phyloP scores from a whole-genome alignment of 2,888 invertebrate genomes.

The Chloromyia formosa region DNA sequence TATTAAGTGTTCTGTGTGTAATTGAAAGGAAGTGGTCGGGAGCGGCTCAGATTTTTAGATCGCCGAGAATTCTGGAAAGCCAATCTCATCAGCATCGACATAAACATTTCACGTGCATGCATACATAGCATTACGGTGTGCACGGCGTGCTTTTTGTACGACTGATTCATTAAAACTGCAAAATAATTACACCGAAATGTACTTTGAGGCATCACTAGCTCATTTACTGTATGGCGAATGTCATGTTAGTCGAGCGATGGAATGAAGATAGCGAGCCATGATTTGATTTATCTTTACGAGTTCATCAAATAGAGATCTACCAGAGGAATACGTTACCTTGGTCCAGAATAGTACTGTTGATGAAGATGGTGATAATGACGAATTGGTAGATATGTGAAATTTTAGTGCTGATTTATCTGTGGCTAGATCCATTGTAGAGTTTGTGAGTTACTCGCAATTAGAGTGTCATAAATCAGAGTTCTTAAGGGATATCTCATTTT shows the following conservation, averaged over 20 bases:
- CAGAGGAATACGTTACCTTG: not conserved
- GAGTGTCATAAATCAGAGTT: slow-evolving; percentile 19
- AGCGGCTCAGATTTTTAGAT: not conserved
- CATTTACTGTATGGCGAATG: slow-evolving; percentile 18
- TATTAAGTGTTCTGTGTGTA: slow-evolving; percentile 44
- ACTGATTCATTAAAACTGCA: slow-evolving; percentile 42
- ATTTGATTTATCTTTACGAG: slow-evolving; percentile 42
- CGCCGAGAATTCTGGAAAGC: slow-evolving; percentile 18
- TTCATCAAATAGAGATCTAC: slow-evolving; percentile 27
- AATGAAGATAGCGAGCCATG: slow-evolving; percentile 9
- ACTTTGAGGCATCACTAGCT: slow-evolving; percentile 33
- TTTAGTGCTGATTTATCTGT: slow-evolving; percentile 25
- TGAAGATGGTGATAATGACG: not conserved
- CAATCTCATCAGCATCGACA: not conserved
- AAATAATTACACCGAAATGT: slow-evolving; percentile 42
- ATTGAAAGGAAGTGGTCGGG: slow-evolving; percentile 39
- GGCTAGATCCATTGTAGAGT: not conserved
- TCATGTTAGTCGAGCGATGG: slow-evolving; percentile 2
- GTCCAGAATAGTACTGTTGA: not conserved
- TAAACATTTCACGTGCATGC: not conserved
- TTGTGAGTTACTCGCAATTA: slow-evolving; percentile 36
- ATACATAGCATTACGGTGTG: not conserved
- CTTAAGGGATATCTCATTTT: too few relatives aligned
- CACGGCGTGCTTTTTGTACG: slow-evolving; percentile 4
- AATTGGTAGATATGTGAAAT: not conserved